These are phyloP conservation scores for Bucco capensis DNA, from an alignment of 2,113 vertebrate genomes.

Conservation along the genomic window DNA sequence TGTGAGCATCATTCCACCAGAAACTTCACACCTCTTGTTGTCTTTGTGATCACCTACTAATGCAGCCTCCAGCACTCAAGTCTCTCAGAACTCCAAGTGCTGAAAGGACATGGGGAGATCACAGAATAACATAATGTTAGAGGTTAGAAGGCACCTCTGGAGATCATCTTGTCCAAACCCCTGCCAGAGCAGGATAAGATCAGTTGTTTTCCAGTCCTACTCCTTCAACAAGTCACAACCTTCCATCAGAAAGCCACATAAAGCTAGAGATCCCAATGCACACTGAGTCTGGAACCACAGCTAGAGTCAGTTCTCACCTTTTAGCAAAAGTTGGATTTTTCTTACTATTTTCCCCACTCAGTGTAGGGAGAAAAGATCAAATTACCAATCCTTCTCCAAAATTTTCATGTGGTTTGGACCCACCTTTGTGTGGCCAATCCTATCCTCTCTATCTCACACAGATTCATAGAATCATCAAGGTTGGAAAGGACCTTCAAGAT, in stretches of 20 bases:
- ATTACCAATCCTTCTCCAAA: background rate
- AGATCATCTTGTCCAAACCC: too few species aligned
- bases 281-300: background rate
- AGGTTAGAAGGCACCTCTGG: too few species aligned
- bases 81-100: too few species aligned
- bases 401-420: background rate
- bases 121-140: too few species aligned
- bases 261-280: background rate
- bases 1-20: background rate
- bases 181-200: too few species aligned
- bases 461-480: too few species aligned
- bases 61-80: background rate
- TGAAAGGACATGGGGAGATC: background rate
- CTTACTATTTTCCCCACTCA: background rate
- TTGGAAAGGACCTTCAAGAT: too few species aligned
- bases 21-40: background rate
- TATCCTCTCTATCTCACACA: background rate
- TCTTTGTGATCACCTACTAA: background rate
- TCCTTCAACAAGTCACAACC: background rate
- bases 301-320: background rate
- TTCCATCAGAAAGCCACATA: too few species aligned
- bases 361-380: background rate
- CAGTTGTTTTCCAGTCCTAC: background rate
- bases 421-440: background rate
- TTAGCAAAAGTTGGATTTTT: background rate